phyloP scores from a whole-genome alignment of 2,113 vertebrate species.

The Onychostoma macrolepis region DNA sequence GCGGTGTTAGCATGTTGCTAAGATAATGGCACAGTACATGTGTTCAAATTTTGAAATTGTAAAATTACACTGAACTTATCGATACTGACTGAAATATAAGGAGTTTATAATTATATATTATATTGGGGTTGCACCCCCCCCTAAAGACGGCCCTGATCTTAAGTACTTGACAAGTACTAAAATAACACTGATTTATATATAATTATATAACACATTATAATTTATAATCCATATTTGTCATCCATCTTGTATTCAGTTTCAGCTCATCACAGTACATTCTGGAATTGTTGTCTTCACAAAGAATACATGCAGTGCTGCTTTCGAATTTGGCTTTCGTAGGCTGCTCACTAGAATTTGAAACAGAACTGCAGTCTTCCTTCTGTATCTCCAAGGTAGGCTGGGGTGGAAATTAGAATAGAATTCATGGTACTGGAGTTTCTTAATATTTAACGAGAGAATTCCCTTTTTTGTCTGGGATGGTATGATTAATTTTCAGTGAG shows the following conservation, averaged over 20 bases:
- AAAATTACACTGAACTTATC: not conserved
- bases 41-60: not conserved
- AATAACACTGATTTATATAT: not conserved
- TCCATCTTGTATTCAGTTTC: not conserved
- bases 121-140: no score
- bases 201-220: not conserved
- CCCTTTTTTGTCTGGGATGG: conserved; percentile 75
- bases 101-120: not conserved
- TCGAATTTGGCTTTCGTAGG: not conserved
- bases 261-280: not conserved
- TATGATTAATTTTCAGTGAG: conserved; percentile 79
- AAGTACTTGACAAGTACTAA: no score
- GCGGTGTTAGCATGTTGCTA: not conserved
- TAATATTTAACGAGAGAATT: conserved; percentile 81
- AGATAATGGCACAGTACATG: not conserved
- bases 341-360: not conserved
- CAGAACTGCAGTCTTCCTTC: not conserved
- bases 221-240: not conserved
- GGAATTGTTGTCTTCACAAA: not conserved
- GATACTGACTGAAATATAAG: not conserved
- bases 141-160: no score
- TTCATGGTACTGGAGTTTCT: conserved; percentile 66
- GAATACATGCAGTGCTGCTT: not conserved
- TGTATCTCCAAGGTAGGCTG: not conserved
- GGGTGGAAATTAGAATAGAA: conserved; percentile 58